These are phyloP conservation scores for Crotalus helleri DNA, from an alignment of 2,113 vertebrate genomes.

Conservation along the genomic window DNA sequence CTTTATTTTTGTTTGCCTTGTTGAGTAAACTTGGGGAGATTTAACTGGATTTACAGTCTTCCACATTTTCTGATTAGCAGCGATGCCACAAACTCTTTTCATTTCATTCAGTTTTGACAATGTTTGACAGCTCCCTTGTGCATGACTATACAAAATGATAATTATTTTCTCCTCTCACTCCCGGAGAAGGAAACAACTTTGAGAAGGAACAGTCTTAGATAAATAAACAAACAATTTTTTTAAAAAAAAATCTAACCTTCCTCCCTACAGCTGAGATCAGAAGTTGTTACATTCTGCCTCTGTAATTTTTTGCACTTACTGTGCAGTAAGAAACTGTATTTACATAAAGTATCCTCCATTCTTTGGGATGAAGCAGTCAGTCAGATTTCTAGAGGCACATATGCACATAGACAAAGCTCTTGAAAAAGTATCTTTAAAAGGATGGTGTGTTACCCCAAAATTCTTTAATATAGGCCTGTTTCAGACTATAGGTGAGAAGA, in stretches of 20 bases:
- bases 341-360: not conserved
- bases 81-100: conserved; percentile 22
- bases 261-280: not conserved
- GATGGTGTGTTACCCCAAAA: not conserved
- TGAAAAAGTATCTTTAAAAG: not conserved
- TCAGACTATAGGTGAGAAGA: not conserved
- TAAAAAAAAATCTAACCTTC: not conserved
- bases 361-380: not conserved
- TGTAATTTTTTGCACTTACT: accelerated
- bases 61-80: conserved; percentile 38
- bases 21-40: conserved; percentile 69
- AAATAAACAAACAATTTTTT: not conserved
- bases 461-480: not conserved
- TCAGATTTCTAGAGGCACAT: not conserved
- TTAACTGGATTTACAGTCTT: conserved; percentile 60
- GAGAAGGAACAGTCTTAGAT: not conserved
- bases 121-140: conserved; percentile 5
- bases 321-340: not conserved
- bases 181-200: not conserved
- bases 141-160: not conserved
- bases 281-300: not conserved
- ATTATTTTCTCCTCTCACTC: not conserved
- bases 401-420: not conserved
- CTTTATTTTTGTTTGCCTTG: conserved; percentile 75
- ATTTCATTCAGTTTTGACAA: conserved; percentile 34